These are phyloP conservation scores for Drosophila nigritarsus DNA, from an alignment of 2,888 invertebrate genomes.

Conservation along the genomic window DNA sequence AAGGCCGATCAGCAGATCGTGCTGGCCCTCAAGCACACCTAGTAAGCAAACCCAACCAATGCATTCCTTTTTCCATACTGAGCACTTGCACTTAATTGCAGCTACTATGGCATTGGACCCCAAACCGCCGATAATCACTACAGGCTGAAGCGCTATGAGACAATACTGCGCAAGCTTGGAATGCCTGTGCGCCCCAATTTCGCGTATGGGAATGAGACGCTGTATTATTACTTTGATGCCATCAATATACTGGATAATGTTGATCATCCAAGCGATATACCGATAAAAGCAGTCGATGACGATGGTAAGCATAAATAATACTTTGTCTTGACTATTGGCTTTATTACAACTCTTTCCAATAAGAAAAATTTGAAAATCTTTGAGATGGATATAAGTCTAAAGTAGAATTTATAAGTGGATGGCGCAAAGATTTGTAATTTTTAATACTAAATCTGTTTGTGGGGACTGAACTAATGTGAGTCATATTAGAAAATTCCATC, in stretches of 20 bases:
- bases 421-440: background rate
- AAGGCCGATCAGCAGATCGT: constrained; percentile 75
- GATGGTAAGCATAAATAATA: constrained; percentile 50
- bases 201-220: constrained; percentile 75
- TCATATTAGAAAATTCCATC: background rate
- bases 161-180: constrained; percentile 58
- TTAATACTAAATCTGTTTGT: background rate
- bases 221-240: constrained; percentile 76
- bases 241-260: constrained; percentile 65
- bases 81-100: constrained; percentile 29
- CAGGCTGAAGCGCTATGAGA: constrained; percentile 72
- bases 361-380: background rate
- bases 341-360: background rate
- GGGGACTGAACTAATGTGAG: no score
- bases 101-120: constrained; percentile 82
- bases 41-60: constrained; percentile 53
- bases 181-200: constrained; percentile 73
- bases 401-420: no score
- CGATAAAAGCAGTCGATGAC: constrained; percentile 59
- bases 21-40: constrained; percentile 70
- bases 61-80: background rate
- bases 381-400: background rate
- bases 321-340: background rate
- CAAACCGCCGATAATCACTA: constrained; percentile 77
- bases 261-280: constrained; percentile 65